These are phyloP conservation scores for Dinoponera quadriceps DNA, from an alignment of 1,140 invertebrate species.

Conservation along the genomic window DNA sequence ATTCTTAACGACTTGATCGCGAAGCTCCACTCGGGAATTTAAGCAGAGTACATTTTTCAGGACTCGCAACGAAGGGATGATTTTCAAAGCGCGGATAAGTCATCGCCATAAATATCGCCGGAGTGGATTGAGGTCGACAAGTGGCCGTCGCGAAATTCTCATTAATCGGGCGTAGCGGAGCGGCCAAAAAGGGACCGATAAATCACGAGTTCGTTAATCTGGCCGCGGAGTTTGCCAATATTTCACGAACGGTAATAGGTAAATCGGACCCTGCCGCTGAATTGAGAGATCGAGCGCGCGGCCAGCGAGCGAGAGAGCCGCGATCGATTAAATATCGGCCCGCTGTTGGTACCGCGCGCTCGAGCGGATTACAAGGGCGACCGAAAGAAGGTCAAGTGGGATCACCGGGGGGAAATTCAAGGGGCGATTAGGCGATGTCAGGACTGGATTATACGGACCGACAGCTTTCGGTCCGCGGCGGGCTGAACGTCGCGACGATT, in stretches of 20 bases:
- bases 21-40: not conserved
- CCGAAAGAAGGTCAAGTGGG: slow-evolving; percentile 60
- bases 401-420: slow-evolving; percentile 48
- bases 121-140: slow-evolving; percentile 44
- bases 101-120: slow-evolving; percentile 38
- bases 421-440: slow-evolving; percentile 61
- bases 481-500: slow-evolving; percentile 38
- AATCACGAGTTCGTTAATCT: slow-evolving; percentile 70
- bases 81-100: slow-evolving; percentile 50
- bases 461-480: slow-evolving; percentile 21
- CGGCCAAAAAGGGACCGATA: slow-evolving; percentile 65
- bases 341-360: slow-evolving; percentile 43
- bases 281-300: slow-evolving; percentile 61
- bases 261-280: slow-evolving; percentile 61
- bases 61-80: slow-evolving; percentile 3
- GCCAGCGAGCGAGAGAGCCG: slow-evolving; percentile 49
- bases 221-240: slow-evolving; percentile 68
- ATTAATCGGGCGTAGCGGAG: slow-evolving; percentile 48
- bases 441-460: slow-evolving; percentile 52
- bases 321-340: slow-evolving; percentile 70
- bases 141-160: slow-evolving; percentile 54
- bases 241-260: slow-evolving; percentile 68
- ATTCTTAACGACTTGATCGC: not conserved
- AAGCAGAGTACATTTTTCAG: not conserved
- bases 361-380: slow-evolving; percentile 55